Evolutionary conservation across 2,113 vertebrate species (phyloP).

Genomic region (Leptocoma aspasia): DNA sequence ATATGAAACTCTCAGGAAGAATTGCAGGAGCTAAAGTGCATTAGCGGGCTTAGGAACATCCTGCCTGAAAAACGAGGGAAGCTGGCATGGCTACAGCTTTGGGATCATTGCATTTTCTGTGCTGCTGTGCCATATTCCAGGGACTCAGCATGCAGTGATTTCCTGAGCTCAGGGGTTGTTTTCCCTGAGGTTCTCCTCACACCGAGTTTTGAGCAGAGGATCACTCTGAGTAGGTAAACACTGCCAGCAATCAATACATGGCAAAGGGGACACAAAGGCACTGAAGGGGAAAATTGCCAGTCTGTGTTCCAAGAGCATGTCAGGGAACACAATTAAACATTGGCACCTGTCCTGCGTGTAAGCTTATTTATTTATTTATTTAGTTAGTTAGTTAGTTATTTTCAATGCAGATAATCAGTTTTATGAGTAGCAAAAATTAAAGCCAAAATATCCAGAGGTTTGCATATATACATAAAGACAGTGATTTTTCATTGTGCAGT

Average conservation of each 20-base stretch:
- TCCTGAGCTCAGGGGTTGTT: background rate
- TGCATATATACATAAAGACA: accelerated
- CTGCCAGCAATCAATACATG: conserved; percentile 8
- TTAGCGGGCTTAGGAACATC: background rate
- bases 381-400: background rate
- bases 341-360: background rate
- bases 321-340: conserved; percentile 29
- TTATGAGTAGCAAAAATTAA: background rate
- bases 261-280: conserved; percentile 1
- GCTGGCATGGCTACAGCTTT: background rate
- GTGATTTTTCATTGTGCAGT: background rate
- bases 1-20: background rate
- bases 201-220: background rate
- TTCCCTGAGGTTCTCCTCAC: background rate
- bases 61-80: background rate
- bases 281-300: conserved; percentile 43
- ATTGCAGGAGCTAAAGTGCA: background rate
- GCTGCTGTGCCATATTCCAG: background rate
- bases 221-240: background rate
- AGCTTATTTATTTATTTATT: background rate
- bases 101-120: background rate
- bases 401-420: background rate
- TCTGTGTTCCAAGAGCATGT: background rate
- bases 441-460: background rate
- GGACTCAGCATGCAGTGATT: background rate